These are phyloP conservation scores for Sebastes kiyomatsui DNA, from an alignment of 2,797 vertebrate species.

Conservation along the genomic window DNA sequence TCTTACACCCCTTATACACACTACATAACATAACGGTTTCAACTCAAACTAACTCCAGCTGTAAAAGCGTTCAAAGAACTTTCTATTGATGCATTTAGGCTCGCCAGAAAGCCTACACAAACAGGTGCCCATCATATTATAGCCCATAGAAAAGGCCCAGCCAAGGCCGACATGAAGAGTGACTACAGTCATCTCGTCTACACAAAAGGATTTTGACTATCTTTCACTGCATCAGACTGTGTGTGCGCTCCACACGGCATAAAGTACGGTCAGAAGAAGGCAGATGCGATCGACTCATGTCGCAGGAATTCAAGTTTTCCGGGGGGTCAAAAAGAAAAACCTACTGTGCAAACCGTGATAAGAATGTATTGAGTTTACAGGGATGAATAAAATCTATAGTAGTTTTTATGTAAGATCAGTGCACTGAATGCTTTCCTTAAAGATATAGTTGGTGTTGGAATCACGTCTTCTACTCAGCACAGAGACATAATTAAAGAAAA, in stretches of 20 bases:
- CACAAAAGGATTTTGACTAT: conserved; percentile 50
- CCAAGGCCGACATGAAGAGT: conserved; percentile 48
- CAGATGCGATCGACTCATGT: conserved; percentile 10
- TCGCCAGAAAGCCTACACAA: conserved; percentile 1
- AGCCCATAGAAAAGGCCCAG: conserved; percentile 21
- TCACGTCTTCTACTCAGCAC: background rate
- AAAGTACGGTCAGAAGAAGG: background rate
- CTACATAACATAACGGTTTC: background rate
- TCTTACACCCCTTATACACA: background rate
- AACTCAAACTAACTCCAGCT: background rate
- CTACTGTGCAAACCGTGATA: conserved; percentile 19
- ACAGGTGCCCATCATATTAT: conserved; percentile 25
- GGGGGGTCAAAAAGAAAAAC: conserved; percentile 20
- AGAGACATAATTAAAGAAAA: conserved; percentile 10
- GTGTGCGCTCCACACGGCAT: background rate
- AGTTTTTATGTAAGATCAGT: background rate
- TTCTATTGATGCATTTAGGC: conserved; percentile 4
- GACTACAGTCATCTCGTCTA: conserved; percentile 23
- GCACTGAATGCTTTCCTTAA: background rate
- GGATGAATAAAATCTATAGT: conserved; percentile 15
- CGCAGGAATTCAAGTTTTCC: conserved; percentile 16
- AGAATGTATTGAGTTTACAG: conserved; percentile 12
- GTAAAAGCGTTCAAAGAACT: background rate
- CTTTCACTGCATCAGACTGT: conserved; percentile 33
- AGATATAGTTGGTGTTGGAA: background rate